Evolutionary conservation across 2,113 vertebrate genomes (phyloP), one percentile per base, ranked within the genome.

Genomic region (Alexandromys fortis): DNA sequence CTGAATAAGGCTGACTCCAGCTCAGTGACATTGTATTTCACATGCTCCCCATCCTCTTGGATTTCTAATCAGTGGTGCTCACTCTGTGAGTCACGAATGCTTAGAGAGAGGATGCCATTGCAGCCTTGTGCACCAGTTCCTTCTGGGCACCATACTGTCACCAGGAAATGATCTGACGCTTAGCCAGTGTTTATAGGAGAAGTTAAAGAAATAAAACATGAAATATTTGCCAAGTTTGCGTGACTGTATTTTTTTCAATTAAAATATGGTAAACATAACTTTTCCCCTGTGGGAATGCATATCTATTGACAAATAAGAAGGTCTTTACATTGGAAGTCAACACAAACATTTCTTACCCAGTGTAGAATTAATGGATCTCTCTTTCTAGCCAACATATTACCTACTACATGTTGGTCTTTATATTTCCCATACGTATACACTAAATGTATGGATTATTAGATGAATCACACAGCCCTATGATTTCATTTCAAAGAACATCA

Each of bases 151-250:
- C 33, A 5, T 14, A 4, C 26, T 38, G 68, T 14, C 5, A 38
- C 52, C 7, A 35, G 58, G 22, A 45, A 8, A 33, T 45, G 38
- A 10, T 67, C 38, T 63, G 24, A 76, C 28, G 21, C n/a, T 88
- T 83, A 22, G 2, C 12, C 26, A 26, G 33, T 72, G 86, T 58
- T 89, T 86, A 9, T 77, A 91, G 38, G 76, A 58, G 7, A 65
- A 5, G 7, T 89, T 86, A 89, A 70, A 93, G 67, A 93, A 94
- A 91, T 65, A 67, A 61, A 77, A 87, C 73, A n/a, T 89, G 73
- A 86, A 68, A 61, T 75, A 42, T 17, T 79, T 93, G 45, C 58
- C 63, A 75, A 45, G 14, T 65, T 77, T 47, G 16, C 7, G 1
- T 90, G 7, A n/a, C 21, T 77, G 6, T 78, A 77, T 87, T 86